phyloP scores from a whole-genome alignment of 2,888 invertebrate species.

The Eudemis profundana region DNA sequence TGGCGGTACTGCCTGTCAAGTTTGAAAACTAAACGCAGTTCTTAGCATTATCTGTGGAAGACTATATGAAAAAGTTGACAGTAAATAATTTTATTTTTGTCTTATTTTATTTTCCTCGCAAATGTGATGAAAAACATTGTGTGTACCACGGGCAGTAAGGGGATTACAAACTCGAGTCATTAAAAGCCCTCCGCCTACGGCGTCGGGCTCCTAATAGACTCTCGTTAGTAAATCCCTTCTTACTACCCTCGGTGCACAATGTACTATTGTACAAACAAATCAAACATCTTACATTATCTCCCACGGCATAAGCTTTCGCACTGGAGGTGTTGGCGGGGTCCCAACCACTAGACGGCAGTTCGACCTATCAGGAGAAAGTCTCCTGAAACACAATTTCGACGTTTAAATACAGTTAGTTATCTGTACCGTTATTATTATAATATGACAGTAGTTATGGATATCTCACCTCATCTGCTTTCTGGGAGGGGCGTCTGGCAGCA shows the following conservation, averaged over 20 bases:
- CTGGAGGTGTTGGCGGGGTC: conserved; percentile 11
- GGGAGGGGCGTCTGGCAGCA: conserved; percentile 3
- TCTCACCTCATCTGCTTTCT: conserved; percentile 7
- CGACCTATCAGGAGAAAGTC: not conserved
- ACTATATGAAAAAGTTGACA: too few species aligned
- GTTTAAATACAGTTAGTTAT: not conserved
- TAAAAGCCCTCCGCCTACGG: too few species aligned
- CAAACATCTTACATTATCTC: not conserved
- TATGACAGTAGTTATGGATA: not conserved
- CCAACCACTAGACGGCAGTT: not conserved
- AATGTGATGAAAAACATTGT: too few species aligned
- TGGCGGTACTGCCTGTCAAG: too few species aligned
- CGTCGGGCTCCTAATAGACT: too few species aligned
- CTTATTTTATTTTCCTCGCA: too few species aligned
- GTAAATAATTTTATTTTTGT: too few species aligned
- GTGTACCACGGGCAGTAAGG: too few species aligned
- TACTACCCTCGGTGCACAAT: not conserved
- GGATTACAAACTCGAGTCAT: too few species aligned
- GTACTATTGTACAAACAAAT: not conserved
- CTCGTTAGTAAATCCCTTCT: too few species aligned
- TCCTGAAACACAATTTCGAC: not conserved
- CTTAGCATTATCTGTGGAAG: too few species aligned
- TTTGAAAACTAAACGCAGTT: too few species aligned
- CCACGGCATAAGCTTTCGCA: conserved; percentile 10
- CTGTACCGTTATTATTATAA: not conserved